Conservation (phyloP, 1,140 invertebrate species). For the Cotesia glomerata region DNA sequence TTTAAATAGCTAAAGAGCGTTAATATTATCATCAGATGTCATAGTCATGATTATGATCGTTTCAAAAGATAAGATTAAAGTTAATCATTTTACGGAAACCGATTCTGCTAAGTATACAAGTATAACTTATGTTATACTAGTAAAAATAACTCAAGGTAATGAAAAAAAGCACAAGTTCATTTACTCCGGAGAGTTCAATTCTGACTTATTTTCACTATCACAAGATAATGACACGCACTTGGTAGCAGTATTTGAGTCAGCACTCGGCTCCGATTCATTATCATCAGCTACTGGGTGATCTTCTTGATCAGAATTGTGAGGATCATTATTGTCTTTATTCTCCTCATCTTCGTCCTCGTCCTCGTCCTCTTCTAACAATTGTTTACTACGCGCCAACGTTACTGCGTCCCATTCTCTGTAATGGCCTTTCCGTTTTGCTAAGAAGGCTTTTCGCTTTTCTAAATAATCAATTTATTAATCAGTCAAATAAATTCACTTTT, state of each 20-base stretch:
- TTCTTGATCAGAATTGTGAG: not conserved
- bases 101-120: no score
- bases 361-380: conserved; percentile 89
- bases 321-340: conserved; percentile 55
- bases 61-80: no score
- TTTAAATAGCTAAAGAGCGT: no score
- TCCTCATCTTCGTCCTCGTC: conserved; percentile 80
- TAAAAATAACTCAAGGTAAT: not conserved
- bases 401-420: conserved; percentile 97
- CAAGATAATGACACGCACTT: conserved; percentile 57
- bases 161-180: not conserved
- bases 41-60: no score
- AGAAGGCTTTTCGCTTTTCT: conserved; percentile 80
- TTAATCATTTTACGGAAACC: no score
- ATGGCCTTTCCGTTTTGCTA: conserved; percentile 92
- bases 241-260: conserved; percentile 47
- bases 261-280: conserved; percentile 73
- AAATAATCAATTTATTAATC: conserved; percentile 38
- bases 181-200: conserved; percentile 39
- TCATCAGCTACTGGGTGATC: not conserved
- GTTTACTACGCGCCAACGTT: conserved; percentile 85
- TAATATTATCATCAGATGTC: no score
- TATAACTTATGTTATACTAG: no score
- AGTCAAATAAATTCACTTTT: not conserved
- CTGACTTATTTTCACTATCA: conserved; percentile 48